Evolutionary conservation across 2,888 invertebrate species (phyloP).

Genomic region (Parelbella ahira): DNA sequence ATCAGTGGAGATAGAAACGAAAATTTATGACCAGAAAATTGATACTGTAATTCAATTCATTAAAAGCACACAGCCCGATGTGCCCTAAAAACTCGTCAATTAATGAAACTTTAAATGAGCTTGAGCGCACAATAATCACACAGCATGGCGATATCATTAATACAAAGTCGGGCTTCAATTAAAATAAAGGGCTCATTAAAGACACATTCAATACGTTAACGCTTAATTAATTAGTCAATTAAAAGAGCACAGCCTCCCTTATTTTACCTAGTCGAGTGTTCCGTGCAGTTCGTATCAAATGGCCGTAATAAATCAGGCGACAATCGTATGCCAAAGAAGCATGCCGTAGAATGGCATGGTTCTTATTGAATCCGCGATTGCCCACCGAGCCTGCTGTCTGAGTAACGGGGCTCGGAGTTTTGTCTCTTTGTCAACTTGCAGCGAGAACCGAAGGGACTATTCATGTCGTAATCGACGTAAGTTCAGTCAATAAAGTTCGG

Average conservation of each 20-base stretch:
- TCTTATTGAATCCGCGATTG: constrained; percentile 23
- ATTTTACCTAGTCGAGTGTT: constrained; percentile 46
- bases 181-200: constrained; percentile 48
- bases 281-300: constrained; percentile 38
- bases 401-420: constrained; percentile 12
- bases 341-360: constrained; percentile 23
- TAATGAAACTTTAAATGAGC: constrained; percentile 15
- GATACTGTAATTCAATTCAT: no score
- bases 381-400: constrained; percentile 15
- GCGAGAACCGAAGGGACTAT: neutral
- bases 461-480: no score
- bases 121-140: constrained; percentile 31
- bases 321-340: constrained; percentile 45
- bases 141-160: constrained; percentile 38
- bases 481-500: no score
- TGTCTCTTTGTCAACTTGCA: neutral
- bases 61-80: neutral
- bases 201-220: constrained; percentile 33
- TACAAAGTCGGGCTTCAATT: constrained; percentile 34
- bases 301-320: constrained; percentile 43
- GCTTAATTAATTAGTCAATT: constrained; percentile 59
- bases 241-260: constrained; percentile 45
- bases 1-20: no score
- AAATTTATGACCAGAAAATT: neutral
- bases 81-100: constrained; percentile 13